Evolutionary conservation across 2,888 invertebrate species (phyloP), one percentile per base, ranked within the genome.

Genomic region (Calephelis perditalis): DNA sequence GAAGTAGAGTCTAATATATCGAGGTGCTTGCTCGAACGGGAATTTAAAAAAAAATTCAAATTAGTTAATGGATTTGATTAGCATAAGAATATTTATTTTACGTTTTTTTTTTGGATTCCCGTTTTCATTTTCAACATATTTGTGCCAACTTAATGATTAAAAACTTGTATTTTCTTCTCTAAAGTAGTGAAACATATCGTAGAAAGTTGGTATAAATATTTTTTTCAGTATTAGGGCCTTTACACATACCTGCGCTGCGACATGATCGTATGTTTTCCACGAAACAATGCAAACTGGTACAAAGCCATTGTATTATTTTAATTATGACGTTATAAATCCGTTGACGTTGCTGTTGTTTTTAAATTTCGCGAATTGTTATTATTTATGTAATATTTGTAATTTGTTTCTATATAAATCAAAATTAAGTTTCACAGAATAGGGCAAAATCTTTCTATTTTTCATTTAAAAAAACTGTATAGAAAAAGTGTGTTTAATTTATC

Each of bases 161-260:
- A 52, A 52, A 11, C 26, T 52, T 52, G 52, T 52, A 52, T 35
- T 52, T 35, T 52, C 35, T 52, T 52, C 35, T 52, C 52, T 52
- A 26, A 26, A 15, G 52, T 57, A 45, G 55, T 59, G 56, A 46
- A 62, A 84, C 86, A 86, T 86, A 86, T 86, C 85, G 72, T 70
- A 61, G 74, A 72, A 73, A 76, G 81, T 84, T 83, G 81, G 82
- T 81, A 78, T 79, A 71, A 76, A 77, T 76, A 74, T 77, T 70
- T 57, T 86, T 82, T 85, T 84, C 87, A 87, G 87, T 87, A 86
- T 87, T 89, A 86, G 81, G 80, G 82, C 82, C 52, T 52, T 5
- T 35, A 52, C 52, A 52, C 52, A 52, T 52, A 52, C 52, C 3
- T 26, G 52, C 52, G 52, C 15, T 11, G 52, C 35, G 35, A 52